Percentiles rank a stretch among this genome's conserved stretches.
These are phyloP conservation scores for Trididemnum clinides DNA, from an alignment of 23 tunicate species.

Conservation along the genomic window DNA sequence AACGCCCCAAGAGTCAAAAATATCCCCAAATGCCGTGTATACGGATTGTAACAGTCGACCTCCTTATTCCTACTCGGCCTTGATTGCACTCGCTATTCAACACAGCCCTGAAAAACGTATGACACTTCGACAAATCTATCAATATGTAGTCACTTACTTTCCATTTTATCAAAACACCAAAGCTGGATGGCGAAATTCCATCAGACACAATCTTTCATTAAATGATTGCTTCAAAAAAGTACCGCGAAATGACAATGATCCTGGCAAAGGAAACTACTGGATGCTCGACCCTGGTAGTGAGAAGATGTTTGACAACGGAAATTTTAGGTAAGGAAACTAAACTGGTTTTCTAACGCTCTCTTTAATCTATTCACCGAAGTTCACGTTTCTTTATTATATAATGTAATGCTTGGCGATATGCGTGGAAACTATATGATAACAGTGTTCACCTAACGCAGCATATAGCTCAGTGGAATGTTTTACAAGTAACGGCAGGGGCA, in stretches of 20 bases:
- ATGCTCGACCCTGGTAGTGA: constrained; percentile 92
- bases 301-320: constrained; percentile 95
- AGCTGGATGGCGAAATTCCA: constrained; percentile 96
- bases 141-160: constrained; percentile 80
- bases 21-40: background rate
- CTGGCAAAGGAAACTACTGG: constrained; percentile 98
- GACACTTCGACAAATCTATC: constrained; percentile 93
- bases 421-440: too few species aligned
- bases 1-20: too few species aligned
- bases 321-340: constrained; percentile 92
- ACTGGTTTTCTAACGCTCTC: too few species aligned
- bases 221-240: constrained; percentile 95
- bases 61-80: constrained; percentile 95
- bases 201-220: constrained; percentile 86
- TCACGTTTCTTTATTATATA: too few species aligned
- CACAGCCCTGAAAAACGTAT: constrained; percentile 77
- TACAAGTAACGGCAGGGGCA: too few species aligned
- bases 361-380: background rate
- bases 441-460: too few species aligned
- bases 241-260: constrained; percentile 91
- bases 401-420: too few species aligned
- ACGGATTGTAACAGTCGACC: constrained; percentile 63
- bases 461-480: too few species aligned
- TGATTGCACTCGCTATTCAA: constrained; percentile 91
- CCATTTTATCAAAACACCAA: constrained; percentile 93